Conservation (phyloP, 2,797 vertebrate species). For the Smutsia temminckii region DNA sequence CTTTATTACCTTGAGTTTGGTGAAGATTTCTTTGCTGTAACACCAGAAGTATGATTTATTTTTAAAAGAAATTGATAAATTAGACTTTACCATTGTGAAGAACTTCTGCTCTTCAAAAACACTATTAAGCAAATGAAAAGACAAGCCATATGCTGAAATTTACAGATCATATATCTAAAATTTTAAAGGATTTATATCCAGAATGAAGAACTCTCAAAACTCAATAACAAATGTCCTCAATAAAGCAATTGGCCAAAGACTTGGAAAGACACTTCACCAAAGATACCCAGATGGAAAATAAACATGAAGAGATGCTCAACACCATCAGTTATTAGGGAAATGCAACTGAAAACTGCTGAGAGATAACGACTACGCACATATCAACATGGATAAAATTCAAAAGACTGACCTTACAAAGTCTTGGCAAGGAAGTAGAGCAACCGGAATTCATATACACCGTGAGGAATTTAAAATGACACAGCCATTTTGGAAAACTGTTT, state of each 20-base stretch:
- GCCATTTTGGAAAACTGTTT: background rate
- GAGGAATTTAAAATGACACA: background rate
- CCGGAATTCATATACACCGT: background rate
- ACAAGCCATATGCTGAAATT: background rate
- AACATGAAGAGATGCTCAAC: background rate
- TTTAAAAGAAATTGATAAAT: background rate
- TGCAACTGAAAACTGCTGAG: background rate
- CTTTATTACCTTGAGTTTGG: background rate
- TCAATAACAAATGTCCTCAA: background rate
- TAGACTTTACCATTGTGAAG: background rate
- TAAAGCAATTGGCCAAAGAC: background rate
- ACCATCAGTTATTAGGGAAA: background rate
- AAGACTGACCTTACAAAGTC: background rate
- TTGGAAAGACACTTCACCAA: background rate
- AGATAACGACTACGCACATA: background rate
- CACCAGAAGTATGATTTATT: background rate
- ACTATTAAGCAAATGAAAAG: background rate
- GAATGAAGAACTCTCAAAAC: background rate
- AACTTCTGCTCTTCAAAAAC: background rate
- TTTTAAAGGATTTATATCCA: background rate
- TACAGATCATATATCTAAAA: background rate
- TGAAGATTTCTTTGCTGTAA: slow-evolving; percentile 9
- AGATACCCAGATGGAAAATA: background rate
- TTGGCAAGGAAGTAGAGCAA: background rate
- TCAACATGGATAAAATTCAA: background rate